phyloP scores from a whole-genome alignment of 1,140 invertebrate species.

The Caenorhabditis latens region DNA sequence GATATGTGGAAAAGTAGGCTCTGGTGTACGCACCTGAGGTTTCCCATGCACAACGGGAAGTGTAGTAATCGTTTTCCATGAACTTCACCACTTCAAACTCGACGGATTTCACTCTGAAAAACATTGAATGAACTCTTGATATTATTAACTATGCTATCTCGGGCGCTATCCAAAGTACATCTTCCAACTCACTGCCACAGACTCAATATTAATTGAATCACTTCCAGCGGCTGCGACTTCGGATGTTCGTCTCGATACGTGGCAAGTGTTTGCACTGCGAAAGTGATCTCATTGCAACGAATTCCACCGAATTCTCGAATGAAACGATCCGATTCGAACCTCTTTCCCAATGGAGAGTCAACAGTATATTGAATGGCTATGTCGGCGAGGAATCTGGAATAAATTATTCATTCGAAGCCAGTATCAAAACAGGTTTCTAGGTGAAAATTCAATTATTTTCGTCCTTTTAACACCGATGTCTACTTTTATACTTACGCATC shows the following conservation, averaged over 20 bases:
- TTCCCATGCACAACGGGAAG: slow-evolving; percentile 4
- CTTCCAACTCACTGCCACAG: background rate
- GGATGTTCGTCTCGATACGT: background rate
- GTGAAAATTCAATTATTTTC: too few species aligned
- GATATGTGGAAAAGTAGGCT: background rate
- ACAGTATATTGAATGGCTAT: background rate
- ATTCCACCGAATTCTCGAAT: background rate
- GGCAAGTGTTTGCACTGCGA: slow-evolving; percentile 10
- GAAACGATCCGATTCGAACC: background rate
- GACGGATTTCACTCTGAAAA: slow-evolving; percentile 1
- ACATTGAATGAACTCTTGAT: background rate
- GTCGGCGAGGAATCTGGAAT: slow-evolving; percentile 22
- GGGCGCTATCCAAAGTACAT: background rate
- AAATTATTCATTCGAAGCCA: too few species aligned
- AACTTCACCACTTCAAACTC: slow-evolving; percentile 23
- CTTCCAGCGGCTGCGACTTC: slow-evolving; percentile 14
- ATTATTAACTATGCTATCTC: too few species aligned
- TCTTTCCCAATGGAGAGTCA: too few species aligned
- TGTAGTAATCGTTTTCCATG: slow-evolving; percentile 24
- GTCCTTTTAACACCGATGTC: too few species aligned
- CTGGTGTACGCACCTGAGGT: background rate
- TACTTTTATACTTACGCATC: background rate
- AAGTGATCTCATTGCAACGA: background rate
- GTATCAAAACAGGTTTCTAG: too few species aligned
- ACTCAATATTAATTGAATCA: background rate